Base-by-base conservation (phyloP, 2,888 invertebrate genomes). In the Prenolepis imparis region DNA sequence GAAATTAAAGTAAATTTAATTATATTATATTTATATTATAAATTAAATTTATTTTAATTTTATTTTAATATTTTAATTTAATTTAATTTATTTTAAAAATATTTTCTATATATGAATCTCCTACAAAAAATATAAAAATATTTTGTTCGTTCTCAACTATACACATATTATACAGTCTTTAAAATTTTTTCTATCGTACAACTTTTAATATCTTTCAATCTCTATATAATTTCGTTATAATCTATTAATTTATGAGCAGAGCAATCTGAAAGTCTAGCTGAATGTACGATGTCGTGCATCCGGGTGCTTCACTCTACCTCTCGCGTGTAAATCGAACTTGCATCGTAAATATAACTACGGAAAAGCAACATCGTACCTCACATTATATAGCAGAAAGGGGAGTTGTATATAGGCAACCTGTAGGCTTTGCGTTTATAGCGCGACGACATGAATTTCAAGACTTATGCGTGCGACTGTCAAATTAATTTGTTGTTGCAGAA, bases 251-350 rank as follows among this genome's bases (percentile, higher is more conserved):
- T 52, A 77, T 55, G 24, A 6, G 9, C 39, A 24, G 21, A 32
- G 21, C 55, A 55, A 32, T 72, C 41, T 57, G 21, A 44, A 36
- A n/a, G 24, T 39, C 66, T 52, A 61, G n/a, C 4, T 52, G 48
- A n/a, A 52, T 52, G 48, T 52, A 41, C 82, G 18, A 75, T 84
- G 81, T 78, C 84, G 80, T 84, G 82, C 77, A 86, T 84, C 81
- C 84, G 70, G 82, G 39, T 44, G 81, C 82, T 86, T 89, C 84
- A 83, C 80, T 82, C 84, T 67, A 72, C 59, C 52, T 89, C 77
- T 89, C 77, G 89, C 86, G 86, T 90, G 86, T 84, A 61, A 78
- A 52, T 75, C 48, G 41, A 85, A 81, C 74, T 72, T 87, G 68
- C 72, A 83, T 90, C 83, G 75, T 57, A 74, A 82, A 67, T 78